A percentile compares a stretch with the other conserved stretches of the same genome.
These are phyloP conservation scores for Aleiodes sp. DNA, from an alignment of 1,140 invertebrate genomes.

Conservation along the genomic window DNA sequence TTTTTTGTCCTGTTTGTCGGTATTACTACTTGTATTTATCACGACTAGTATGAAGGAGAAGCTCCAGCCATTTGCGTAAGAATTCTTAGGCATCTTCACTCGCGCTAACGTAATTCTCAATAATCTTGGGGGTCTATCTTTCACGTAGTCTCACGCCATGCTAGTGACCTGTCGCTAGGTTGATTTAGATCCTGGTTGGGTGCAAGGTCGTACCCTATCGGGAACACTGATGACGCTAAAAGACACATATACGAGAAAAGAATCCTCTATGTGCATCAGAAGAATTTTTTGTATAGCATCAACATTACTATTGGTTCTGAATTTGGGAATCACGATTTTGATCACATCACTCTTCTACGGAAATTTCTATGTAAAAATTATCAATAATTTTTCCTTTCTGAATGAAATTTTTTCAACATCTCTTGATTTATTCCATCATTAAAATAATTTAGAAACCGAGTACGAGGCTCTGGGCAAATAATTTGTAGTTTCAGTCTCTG, in stretches of 20 bases:
- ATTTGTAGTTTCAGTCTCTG: too few relatives aligned
- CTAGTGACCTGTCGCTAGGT: neutral
- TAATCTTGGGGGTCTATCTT: slow-evolving; percentile 1
- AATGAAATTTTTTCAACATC: too few relatives aligned
- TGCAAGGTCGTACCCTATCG: slow-evolving; percentile 16
- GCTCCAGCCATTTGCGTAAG: neutral
- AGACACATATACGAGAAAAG: neutral
- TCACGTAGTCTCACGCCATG: neutral
- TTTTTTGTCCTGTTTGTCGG: neutral
- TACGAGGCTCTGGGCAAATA: too few relatives aligned
- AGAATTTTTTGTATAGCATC: too few relatives aligned
- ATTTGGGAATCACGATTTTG: too few relatives aligned
- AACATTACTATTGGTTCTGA: too few relatives aligned
- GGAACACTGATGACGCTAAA: neutral
- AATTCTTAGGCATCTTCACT: neutral
- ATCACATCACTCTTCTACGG: too few relatives aligned
- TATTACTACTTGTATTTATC: neutral
- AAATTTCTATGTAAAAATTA: too few relatives aligned
- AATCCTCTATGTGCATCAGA: too few relatives aligned
- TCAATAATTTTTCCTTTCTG: too few relatives aligned
- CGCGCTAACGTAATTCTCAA: neutral
- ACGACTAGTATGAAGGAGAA: neutral
- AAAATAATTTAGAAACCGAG: too few relatives aligned
- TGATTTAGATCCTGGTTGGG: slow-evolving; percentile 26
- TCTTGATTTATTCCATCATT: too few relatives aligned